phyloP scores from a whole-genome alignment of 2,113 vertebrate genomes.

The Diadophis punctatus region DNA sequence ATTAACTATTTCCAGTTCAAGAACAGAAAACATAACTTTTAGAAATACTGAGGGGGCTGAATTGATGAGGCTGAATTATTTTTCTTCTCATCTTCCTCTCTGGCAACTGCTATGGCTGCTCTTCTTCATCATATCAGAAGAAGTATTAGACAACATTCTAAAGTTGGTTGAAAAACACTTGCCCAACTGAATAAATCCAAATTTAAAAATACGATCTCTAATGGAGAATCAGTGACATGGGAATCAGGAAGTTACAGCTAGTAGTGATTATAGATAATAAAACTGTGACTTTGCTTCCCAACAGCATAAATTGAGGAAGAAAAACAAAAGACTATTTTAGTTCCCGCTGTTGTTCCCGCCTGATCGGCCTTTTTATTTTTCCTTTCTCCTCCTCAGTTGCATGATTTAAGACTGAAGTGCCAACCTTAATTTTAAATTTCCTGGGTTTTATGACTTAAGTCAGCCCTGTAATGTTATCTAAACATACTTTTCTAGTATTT shows the following conservation, averaged over 20 bases:
- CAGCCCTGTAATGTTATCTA: slow-evolving; percentile 51
- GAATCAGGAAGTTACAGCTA: neutral
- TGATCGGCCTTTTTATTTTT: neutral
- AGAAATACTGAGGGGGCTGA: neutral
- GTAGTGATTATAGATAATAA: neutral
- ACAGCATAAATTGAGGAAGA: neutral
- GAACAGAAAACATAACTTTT: neutral
- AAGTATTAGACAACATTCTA: neutral
- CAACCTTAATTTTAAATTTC: slow-evolving; percentile 61
- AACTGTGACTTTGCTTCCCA: neutral
- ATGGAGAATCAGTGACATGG: neutral
- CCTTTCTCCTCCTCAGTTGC: neutral
- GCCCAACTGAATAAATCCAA: neutral
- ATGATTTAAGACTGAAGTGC: slow-evolving; percentile 49
- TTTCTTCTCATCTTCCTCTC: neutral
- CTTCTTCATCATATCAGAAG: neutral
- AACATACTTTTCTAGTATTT: slow-evolving; percentile 56
- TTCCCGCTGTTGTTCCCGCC: accelerated
- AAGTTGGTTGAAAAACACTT: neutral
- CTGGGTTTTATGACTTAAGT: slow-evolving; percentile 53
- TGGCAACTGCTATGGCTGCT: neutral
- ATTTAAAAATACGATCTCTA: neutral
- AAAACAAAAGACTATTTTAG: neutral
- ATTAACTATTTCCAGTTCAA: neutral
- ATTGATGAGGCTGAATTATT: neutral